A percentile compares a stretch with the other conserved stretches of the same genome.
These are phyloP conservation scores for Drosophila neotestacea DNA, from an alignment of 2,888 invertebrate species.

Conservation along the genomic window DNA sequence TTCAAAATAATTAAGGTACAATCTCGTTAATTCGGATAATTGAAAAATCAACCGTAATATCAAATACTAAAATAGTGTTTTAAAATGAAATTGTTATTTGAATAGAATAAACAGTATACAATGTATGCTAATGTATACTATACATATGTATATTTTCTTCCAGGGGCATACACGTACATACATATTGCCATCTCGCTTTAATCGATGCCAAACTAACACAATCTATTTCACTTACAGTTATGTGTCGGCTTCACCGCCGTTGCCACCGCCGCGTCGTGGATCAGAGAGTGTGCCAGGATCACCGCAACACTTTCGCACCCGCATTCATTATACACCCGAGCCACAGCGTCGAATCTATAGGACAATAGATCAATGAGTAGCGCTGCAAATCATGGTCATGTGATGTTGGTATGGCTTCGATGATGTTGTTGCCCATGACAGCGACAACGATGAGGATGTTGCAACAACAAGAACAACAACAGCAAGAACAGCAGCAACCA, in stretches of 20 bases:
- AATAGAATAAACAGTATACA: too few species aligned
- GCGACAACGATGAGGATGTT: conserved; percentile 9
- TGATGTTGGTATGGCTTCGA: conserved; percentile 85
- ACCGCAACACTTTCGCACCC: conserved; percentile 88
- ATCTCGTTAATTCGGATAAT: too few species aligned
- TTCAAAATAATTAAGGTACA: too few species aligned
- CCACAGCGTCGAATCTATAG: conserved; percentile 87
- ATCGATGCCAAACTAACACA: neutral
- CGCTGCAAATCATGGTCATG: conserved; percentile 85
- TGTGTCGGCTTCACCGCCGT: conserved; percentile 86
- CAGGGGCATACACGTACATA: neutral
- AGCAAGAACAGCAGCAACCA: conserved; percentile 10
- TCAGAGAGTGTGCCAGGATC: conserved; percentile 91
- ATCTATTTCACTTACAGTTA: conserved; percentile 70
- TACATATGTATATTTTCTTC: too few species aligned
- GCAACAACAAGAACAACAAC: conserved; percentile 6
- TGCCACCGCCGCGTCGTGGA: conserved; percentile 86
- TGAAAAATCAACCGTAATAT: too few species aligned
- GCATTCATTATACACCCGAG: conserved; percentile 88
- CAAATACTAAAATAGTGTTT: too few species aligned
- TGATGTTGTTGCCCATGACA: conserved; percentile 48
- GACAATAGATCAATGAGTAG: conserved; percentile 85
- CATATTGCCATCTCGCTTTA: neutral
- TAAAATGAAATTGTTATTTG: too few species aligned
- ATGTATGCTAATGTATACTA: too few species aligned